Base-by-base conservation (phyloP, 2,797 vertebrate genomes). In the Jordanella pulchra region DNA sequence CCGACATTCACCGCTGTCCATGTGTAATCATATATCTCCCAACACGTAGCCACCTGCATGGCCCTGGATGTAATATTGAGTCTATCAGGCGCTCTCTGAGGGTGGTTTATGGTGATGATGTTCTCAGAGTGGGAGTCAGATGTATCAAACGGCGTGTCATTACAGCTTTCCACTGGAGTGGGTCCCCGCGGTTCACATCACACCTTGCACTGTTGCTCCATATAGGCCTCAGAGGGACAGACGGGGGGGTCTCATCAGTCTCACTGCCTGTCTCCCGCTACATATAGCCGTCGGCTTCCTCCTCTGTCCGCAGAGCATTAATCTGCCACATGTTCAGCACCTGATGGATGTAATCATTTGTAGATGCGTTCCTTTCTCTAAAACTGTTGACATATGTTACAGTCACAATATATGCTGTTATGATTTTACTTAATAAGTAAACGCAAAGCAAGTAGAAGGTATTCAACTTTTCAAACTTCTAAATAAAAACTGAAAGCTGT, bases 61-160 rank as follows among this genome's bases (percentile, higher is more conserved):
- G 76, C 84, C 78, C 67, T 73, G 72, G 67, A 71, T 81, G 79
- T 78, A 75, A 87, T 45, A 76, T 79, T 74, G 64, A 32, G 45
- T 58, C 71, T 76, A 73, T 82, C 83, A 75, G 72, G 65, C 51
- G 61, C 77, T 71, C 80, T 79, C 81, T 51, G 68, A 76, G 83
- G 79, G 66, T 28, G 86, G 67, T 14, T 58, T 72, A 81, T 39
- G 72, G 76, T 65, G 84, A 78, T 86, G 91, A 89, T 92, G 85
- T 87, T 76, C 80, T 61, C 25, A 44, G 80, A 79, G 89, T 87
- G 85, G 80, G 88, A 88, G 90, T 85, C 91, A 87, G 90, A 90
- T 88, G 87, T 90, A 91, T 91, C 89, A 88, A 91, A 80, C 69
- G 71, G 75, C 81, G 78, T 91, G 88, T 89, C 89, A 88, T 92